A percentile compares a stretch with the other conserved stretches of the same genome.
phyloP scores from a whole-genome alignment of 2,888 invertebrate species.

The Cryptus viduatorius region DNA sequence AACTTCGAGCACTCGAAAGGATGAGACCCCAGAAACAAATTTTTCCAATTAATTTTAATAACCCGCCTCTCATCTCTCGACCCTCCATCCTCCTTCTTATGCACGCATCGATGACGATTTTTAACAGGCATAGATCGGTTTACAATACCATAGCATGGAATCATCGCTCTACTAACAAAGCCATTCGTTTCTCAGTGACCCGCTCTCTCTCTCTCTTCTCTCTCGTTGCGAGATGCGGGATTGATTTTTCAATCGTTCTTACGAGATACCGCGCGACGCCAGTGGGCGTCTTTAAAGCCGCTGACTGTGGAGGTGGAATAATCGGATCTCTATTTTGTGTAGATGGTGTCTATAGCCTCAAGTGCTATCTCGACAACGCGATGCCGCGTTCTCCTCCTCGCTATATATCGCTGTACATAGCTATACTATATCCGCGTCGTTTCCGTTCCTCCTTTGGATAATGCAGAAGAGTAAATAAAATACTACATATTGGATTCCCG shows the following conservation, averaged over 20 bases:
- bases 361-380: slow-evolving; percentile 38
- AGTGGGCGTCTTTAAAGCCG: slow-evolving; percentile 45
- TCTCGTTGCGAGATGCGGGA: slow-evolving; percentile 35
- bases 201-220: slow-evolving; percentile 8
- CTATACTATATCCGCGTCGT: slow-evolving; percentile 22
- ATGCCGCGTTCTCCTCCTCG: slow-evolving; percentile 1
- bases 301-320: slow-evolving; percentile 55
- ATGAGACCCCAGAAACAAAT: slow-evolving; percentile 28
- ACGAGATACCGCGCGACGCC: slow-evolving; percentile 31
- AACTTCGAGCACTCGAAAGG: neutral
- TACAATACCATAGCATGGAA: neutral
- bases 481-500: neutral
- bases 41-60: slow-evolving; percentile 55
- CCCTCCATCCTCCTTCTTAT: slow-evolving; percentile 10
- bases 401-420: slow-evolving; percentile 4
- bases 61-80: slow-evolving; percentile 25
- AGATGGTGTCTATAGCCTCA: slow-evolving; percentile 12
- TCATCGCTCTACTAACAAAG: slow-evolving; percentile 6
- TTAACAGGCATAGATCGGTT: slow-evolving; percentile 13
- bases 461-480: slow-evolving; percentile 27
- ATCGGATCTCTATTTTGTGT: slow-evolving; percentile 56
- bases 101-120: slow-evolving; percentile 50
- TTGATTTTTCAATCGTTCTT: slow-evolving; percentile 57
- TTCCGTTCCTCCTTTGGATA: slow-evolving; percentile 1
- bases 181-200: slow-evolving; percentile 39